Conservation (phyloP, 2,888 invertebrate species). For the Trachelus troglodyta region DNA sequence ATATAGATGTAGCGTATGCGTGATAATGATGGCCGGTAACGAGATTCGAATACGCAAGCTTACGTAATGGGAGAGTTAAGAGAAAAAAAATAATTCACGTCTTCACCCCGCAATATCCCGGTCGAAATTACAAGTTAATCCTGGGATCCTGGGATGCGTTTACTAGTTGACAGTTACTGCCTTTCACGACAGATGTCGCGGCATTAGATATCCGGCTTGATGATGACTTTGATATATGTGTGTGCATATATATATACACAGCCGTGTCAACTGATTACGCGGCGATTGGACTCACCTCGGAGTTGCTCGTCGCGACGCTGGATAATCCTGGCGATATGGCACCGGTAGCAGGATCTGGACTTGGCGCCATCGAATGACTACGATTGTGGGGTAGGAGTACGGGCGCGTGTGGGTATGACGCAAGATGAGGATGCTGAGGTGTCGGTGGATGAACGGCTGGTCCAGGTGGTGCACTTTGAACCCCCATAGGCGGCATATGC, state of each 20-base stretch:
- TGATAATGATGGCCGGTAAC: neutral
- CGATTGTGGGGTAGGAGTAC: conserved; percentile 38
- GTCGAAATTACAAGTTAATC: neutral
- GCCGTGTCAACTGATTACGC: neutral
- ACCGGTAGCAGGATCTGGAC: conserved; percentile 52
- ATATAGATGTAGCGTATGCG: neutral
- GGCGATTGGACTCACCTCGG: conserved; percentile 73
- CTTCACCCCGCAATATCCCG: neutral
- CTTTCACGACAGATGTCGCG: neutral
- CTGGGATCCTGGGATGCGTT: neutral
- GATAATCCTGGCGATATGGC: conserved; percentile 79
- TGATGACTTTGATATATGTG: too few relatives aligned
- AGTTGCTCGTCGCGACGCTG: conserved; percentile 83
- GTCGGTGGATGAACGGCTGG: conserved; percentile 68
- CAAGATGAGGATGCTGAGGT: conserved; percentile 63
- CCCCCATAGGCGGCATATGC: conserved; percentile 55
- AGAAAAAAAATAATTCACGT: neutral
- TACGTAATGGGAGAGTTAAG: neutral
- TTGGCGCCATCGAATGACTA: conserved; percentile 22
- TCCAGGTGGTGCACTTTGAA: conserved; percentile 67
- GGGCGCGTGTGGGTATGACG: conserved; percentile 56
- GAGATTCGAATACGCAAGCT: neutral
- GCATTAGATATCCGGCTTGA: neutral
- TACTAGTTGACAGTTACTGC: neutral
- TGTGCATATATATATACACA: neutral